Evolutionary conservation across 2,113 vertebrate genomes (phyloP).

Genomic region (Asarcornis scutulata): DNA sequence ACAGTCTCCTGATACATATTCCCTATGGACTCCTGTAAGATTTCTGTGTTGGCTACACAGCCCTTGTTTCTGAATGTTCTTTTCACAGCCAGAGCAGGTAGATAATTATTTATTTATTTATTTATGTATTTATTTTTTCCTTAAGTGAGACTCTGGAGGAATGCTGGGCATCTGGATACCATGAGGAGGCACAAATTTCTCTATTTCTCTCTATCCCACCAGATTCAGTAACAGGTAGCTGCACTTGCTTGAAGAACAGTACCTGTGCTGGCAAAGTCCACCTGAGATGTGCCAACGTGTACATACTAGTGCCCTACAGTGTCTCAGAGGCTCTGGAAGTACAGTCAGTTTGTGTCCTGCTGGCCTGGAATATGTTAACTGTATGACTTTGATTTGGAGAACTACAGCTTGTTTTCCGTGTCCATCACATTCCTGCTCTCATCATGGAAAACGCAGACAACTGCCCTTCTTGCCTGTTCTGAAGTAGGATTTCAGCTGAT

Average conservation of each 20-base stretch:
- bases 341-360: not conserved
- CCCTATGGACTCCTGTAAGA: not conserved
- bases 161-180: not conserved
- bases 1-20: not conserved
- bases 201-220: not conserved
- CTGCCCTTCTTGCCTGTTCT: not conserved
- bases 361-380: not conserved
- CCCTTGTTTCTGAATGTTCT: not conserved
- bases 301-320: not conserved
- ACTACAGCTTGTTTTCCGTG: not conserved
- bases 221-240: not conserved
- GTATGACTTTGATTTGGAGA: not conserved
- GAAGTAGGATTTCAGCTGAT: not conserved
- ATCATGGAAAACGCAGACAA: not conserved
- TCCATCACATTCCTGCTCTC: not conserved
- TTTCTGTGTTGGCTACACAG: not conserved
- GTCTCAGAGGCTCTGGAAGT: not conserved
- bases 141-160: not conserved
- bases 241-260: not conserved
- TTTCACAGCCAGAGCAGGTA: not conserved
- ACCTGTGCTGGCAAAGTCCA: not conserved
- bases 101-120: not conserved
- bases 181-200: fast-evolving
- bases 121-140: not conserved
- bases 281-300: fast-evolving